phyloP scores from a whole-genome alignment of 2,797 vertebrate species.

The Amblyopsis hoosieri region DNA sequence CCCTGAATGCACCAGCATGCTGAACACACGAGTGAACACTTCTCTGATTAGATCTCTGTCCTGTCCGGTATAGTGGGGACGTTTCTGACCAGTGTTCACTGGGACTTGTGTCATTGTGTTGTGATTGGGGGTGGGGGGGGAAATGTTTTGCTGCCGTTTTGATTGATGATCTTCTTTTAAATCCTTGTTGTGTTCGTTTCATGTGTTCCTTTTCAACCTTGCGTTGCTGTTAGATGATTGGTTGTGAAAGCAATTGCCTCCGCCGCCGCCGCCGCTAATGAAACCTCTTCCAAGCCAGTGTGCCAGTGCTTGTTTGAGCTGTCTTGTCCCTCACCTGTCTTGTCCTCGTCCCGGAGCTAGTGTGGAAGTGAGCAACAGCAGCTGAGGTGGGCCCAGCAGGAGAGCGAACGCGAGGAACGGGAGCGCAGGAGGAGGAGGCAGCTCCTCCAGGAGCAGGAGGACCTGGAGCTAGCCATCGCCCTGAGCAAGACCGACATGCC shows the following conservation, averaged over 20 bases:
- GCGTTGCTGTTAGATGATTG: too few species aligned
- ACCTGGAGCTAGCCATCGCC: slow-evolving; percentile 93
- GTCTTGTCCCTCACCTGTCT: slow-evolving; percentile 4
- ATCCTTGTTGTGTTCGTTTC: not conserved
- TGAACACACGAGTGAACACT: slow-evolving; percentile 14
- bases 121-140: not conserved
- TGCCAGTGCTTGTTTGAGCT: not conserved
- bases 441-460: slow-evolving; percentile 89
- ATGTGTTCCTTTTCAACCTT: too few species aligned
- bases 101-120: slow-evolving; percentile 4
- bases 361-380: slow-evolving; percentile 95
- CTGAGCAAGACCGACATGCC: slow-evolving; percentile 93
- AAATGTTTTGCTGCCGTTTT: not conserved
- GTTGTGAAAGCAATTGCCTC: too few species aligned
- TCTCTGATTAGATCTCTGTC: slow-evolving; percentile 27
- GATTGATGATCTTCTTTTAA: not conserved
- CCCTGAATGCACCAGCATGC: slow-evolving; percentile 32
- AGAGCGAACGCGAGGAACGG: slow-evolving; percentile 91
- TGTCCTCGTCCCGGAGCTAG: slow-evolving; percentile 61
- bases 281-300: too few species aligned
- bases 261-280: too few species aligned
- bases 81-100: slow-evolving; percentile 16
- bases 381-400: slow-evolving; percentile 93
- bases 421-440: slow-evolving; percentile 86
- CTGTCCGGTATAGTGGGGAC: slow-evolving; percentile 12